phyloP scores from a whole-genome alignment of 2,888 invertebrate species.

The Apocheima hispidaria region DNA sequence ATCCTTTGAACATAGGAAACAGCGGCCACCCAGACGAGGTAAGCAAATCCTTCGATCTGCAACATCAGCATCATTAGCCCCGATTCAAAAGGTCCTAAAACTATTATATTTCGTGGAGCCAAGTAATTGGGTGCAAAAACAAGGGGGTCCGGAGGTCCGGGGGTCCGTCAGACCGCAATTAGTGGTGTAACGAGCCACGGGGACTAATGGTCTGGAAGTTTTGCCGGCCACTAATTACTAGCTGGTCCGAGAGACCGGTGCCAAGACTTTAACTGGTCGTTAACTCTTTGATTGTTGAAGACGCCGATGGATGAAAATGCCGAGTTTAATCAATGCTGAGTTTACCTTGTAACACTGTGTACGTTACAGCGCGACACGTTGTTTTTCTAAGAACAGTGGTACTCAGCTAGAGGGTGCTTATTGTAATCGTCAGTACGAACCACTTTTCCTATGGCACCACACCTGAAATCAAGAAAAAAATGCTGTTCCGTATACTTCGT shows the following conservation, averaged over 20 bases:
- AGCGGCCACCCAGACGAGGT: conserved; percentile 4
- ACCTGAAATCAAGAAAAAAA: too few species aligned
- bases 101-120: conserved; percentile 47
- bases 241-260: conserved; percentile 43
- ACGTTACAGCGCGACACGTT: background rate
- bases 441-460: too few species aligned
- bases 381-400: too few species aligned
- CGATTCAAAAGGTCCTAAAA: conserved; percentile 46
- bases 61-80: conserved; percentile 47
- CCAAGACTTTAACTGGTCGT: conserved; percentile 39
- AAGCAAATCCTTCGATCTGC: conserved; percentile 32
- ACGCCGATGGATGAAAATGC: conserved; percentile 15
- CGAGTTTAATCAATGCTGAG: background rate
- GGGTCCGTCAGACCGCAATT: conserved; percentile 71
- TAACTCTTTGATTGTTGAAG: conserved; percentile 34
- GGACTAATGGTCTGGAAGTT: conserved; percentile 76
- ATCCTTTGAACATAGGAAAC: conserved; percentile 20
- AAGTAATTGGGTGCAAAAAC: conserved; percentile 72
- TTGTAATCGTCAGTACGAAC: too few species aligned
- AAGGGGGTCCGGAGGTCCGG: conserved; percentile 42
- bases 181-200: conserved; percentile 68
- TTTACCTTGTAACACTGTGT: background rate
- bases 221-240: conserved; percentile 68
- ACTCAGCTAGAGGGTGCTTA: too few species aligned
- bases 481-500: too few species aligned